Base-by-base conservation (phyloP, 2,888 invertebrate genomes). In the Thereva unica region DNA sequence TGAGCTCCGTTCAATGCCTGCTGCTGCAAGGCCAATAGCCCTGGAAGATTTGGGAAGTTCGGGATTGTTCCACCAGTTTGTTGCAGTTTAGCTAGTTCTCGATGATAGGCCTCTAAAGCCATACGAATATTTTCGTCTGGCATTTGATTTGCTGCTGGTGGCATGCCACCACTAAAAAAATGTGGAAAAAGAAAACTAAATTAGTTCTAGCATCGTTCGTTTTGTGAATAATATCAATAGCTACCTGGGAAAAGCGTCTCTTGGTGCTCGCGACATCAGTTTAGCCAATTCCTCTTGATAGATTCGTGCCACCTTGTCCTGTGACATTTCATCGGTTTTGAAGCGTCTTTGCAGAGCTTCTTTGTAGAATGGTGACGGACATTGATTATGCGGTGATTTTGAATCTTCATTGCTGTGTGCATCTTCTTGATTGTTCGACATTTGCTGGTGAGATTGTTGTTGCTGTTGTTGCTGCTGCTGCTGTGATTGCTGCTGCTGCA, bases 201-300 rank as follows among this genome's bases (percentile, higher is more conserved):
- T 74, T 72, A 74, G 70, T 73, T 75, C 68, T 72, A 74, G 74
- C 70, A 82, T 81, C 83, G 83, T 77, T 77, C 83, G 83, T 10
- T 50, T 1, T 9, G 82, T 73, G 76, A 75, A 76, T 73, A 74
- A 73, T 75, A 74, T 75, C 66, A 35, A 47, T 49, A 75, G 85
- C 84, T 84, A 92, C 92, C 91, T 89, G 78, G 90, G 89, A 75
- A 91, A 90, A 38, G 90, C 87, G 68, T 92, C 92, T 50, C 91
- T 85, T 44, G 87, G 89, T 71, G 87, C 89, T 66, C 92, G 86
- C 74, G 90, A 92, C 88, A 96, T 95, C 65, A 98, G 86, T 78
- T 97, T 97, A 67, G 93, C 91, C 70, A 97, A 83, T 78, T 97
- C 96, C 78, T 96, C 95, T 76, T 97, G 95, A 78, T 97, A 97